phyloP scores from a whole-genome alignment of 2,888 invertebrate genomes.

The Xestia xanthographa region DNA sequence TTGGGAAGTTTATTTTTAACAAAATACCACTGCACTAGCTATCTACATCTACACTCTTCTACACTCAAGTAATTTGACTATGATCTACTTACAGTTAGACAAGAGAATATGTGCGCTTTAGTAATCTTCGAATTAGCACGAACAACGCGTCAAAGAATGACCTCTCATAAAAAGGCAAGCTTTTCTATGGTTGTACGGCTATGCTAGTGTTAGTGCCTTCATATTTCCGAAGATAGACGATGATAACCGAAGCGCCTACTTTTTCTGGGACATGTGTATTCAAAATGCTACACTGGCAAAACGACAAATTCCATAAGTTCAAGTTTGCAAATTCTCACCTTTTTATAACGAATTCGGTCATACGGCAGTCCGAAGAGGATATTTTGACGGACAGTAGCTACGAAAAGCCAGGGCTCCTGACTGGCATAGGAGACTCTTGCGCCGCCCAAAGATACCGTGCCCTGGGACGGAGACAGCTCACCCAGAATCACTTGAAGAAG shows the following conservation, averaged over 20 bases:
- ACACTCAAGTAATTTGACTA: neutral
- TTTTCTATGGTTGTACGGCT: neutral
- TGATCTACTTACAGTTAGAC: neutral
- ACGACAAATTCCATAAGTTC: neutral
- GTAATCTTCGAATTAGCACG: neutral
- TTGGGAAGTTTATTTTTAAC: neutral
- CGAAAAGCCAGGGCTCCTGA: constrained; percentile 95
- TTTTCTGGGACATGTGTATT: neutral
- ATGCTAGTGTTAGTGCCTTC: neutral
- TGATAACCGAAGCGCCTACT: neutral
- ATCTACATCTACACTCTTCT: too few species aligned
- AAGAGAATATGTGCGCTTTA: neutral
- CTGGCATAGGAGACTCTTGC: constrained; percentile 92
- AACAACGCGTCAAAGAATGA: neutral
- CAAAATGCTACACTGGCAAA: neutral
- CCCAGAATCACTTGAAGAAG: constrained; percentile 93
- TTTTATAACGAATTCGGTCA: constrained; percentile 88
- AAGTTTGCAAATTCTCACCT: constrained; percentile 74
- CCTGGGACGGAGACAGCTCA: constrained; percentile 92
- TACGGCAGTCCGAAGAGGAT: constrained; percentile 94
- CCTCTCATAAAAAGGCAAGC: neutral
- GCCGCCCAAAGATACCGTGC: constrained; percentile 91
- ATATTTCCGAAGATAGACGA: neutral
- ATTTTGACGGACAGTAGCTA: constrained; percentile 93
- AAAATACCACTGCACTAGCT: neutral